phyloP scores from a whole-genome alignment of 2,888 invertebrate genomes.

The Dynastes tityus region DNA sequence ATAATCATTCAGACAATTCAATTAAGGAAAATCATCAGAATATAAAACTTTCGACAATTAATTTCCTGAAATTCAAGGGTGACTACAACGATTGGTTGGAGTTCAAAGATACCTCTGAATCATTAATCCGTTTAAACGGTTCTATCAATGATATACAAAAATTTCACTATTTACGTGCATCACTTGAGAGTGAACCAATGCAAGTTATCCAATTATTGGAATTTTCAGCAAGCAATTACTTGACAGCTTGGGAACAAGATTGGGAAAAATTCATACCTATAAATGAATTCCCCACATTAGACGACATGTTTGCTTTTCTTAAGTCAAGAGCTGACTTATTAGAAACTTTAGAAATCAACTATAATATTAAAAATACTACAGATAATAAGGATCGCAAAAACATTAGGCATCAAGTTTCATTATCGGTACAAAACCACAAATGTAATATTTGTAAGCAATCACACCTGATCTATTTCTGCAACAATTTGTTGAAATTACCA shows the following conservation, averaged over 20 bases:
- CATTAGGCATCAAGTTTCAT: too few relatives aligned
- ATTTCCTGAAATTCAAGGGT: constrained; percentile 5
- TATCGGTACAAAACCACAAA: neutral
- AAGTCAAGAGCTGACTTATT: too few relatives aligned
- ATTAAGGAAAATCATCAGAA: too few relatives aligned
- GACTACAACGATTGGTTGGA: constrained; percentile 43
- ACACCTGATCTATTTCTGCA: constrained; percentile 17
- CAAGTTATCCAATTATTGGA: constrained; percentile 38
- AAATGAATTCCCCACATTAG: constrained; percentile 22
- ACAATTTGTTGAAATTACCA: constrained; percentile 22
- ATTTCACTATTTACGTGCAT: neutral
- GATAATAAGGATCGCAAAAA: too few relatives aligned
- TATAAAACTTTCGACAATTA: too few relatives aligned
- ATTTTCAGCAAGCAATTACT: constrained; percentile 52
- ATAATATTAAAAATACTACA: too few relatives aligned
- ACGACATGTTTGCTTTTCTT: too few relatives aligned
- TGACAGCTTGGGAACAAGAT: constrained; percentile 53
- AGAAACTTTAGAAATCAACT: too few relatives aligned
- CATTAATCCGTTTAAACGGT: constrained; percentile 48
- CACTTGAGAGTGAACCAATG: too few relatives aligned
- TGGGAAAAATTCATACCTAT: constrained; percentile 41
- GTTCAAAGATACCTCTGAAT: constrained; percentile 50
- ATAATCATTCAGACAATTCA: too few relatives aligned
- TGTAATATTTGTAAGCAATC: constrained; percentile 5
- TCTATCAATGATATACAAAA: neutral